Evolutionary conservation across 2,113 vertebrate genomes (phyloP), one percentile per base, ranked within the genome.

Genomic region (Etia nguti): DNA sequence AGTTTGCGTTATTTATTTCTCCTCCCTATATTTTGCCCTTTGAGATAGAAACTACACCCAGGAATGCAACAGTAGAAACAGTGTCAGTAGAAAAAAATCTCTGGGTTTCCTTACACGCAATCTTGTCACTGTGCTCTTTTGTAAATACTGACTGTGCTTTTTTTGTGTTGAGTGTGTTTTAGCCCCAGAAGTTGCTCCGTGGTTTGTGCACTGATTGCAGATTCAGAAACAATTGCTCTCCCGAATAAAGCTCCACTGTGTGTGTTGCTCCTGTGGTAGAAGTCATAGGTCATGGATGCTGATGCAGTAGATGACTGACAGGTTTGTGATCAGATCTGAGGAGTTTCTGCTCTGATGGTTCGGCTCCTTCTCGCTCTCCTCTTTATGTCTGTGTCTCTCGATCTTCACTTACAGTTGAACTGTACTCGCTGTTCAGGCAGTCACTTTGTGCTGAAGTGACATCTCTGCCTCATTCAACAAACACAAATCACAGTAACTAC

Each of bases 261-360:
- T 18, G 16, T 29, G 24, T 59, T 22, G 10, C 79, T 56, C 34
- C 79, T 55, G 34, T 54, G 77, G 13, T 79, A 24, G 36, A 80
- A 56, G 86, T 89, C 77, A 59, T 15, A 80, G 90, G 83, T 83
- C 75, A 8, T 2, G 13, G 15, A 34, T 36, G 41, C 55, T 54
- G 54, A 46, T 46, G 24, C 79, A 77, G 62, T 6, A 54, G 43
- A 77, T 91, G 89, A 92, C n/a, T 85, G 90, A 82, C 85, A 88
- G 81, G 36, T 85, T 55, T 83, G 81, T 70, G 87, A 94, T 92
- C 62, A 48, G 77, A 80, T 20, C 50, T 86, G 88, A 89, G 84
- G 80, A 86, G 60, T 90, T 88, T 89, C 73, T 90, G 68, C 89
- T 87, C 80, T 6, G 52, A 31, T 79, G 80, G 15, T 36, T 84